phyloP scores from a whole-genome alignment of 2,797 vertebrate genomes.

The Channallabes apus region DNA sequence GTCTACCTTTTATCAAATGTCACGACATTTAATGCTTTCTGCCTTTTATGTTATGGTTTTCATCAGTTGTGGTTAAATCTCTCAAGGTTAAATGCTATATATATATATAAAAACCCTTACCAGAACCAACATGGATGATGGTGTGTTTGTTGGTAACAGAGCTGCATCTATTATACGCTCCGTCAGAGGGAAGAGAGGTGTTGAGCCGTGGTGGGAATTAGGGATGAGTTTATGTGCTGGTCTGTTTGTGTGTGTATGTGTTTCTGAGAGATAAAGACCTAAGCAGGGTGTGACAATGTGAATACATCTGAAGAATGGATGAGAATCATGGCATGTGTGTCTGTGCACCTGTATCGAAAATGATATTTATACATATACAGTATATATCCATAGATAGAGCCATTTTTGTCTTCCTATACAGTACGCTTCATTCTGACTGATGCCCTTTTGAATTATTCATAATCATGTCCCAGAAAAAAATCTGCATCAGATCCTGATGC shows the following conservation, averaged over 20 bases:
- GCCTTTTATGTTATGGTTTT: neutral
- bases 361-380: neutral
- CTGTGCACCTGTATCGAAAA: neutral
- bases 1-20: neutral
- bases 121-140: constrained; percentile 21
- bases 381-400: neutral
- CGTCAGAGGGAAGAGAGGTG: constrained; percentile 21
- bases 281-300: neutral
- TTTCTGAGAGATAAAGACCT: constrained; percentile 12
- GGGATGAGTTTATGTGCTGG: neutral
- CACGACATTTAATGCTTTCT: neutral
- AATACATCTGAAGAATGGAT: neutral
- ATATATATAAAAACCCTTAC: neutral
- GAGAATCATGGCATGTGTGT: neutral
- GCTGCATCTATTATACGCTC: constrained; percentile 17
- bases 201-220: neutral
- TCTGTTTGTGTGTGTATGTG: constrained; percentile 8
- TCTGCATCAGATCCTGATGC: constrained; percentile 13
- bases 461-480: neutral
- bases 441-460: constrained; percentile 45
- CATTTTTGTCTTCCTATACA: neutral
- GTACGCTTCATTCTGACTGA: neutral
- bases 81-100: neutral
- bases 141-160: neutral
- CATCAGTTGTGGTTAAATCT: constrained; percentile 6